These are phyloP conservation scores for Sebastolobus altivelis DNA, from an alignment of 2,797 vertebrate genomes.

Conservation along the genomic window DNA sequence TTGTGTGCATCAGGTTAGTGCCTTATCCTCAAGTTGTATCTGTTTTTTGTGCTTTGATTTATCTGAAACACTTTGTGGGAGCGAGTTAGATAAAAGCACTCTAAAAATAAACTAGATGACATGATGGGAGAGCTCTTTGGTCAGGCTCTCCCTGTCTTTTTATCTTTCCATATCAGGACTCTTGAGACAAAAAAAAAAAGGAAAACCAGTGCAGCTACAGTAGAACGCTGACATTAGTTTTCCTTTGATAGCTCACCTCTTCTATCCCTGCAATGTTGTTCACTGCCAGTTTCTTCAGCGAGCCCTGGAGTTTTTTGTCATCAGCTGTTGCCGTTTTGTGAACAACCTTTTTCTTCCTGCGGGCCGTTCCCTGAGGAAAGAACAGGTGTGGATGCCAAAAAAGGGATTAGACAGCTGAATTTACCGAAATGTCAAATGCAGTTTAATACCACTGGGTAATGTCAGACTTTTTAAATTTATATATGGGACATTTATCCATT, in stretches of 20 bases:
- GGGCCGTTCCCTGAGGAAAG: conserved; percentile 91
- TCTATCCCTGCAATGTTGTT: conserved; percentile 99
- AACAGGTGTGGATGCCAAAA: conserved; percentile 46
- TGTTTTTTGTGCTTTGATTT: conserved; percentile 15
- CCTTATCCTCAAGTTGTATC: neutral
- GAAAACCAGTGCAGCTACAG: conserved; percentile 3
- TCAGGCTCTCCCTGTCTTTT: conserved; percentile 5
- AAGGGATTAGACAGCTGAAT: neutral
- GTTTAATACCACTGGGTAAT: conserved; percentile 1
- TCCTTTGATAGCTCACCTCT: conserved; percentile 87
- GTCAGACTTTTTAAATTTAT: neutral
- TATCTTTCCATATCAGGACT: conserved; percentile 7
- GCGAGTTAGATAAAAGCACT: conserved; percentile 27
- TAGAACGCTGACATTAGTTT: neutral
- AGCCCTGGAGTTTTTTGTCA: conserved; percentile 98
- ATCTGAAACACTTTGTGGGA: conserved; percentile 13
- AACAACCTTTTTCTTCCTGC: conserved; percentile 99
- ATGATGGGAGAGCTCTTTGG: conserved; percentile 8
- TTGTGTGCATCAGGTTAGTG: neutral
- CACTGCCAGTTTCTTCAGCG: conserved; percentile 97
- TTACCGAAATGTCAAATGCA: conserved; percentile 16
- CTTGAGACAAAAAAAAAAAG: neutral
- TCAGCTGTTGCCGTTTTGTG: conserved; percentile 98
- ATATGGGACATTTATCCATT: too few relatives aligned
- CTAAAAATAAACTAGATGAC: conserved; percentile 43